Conservation (phyloP, 37 sponge, comb jelly and placozoan species). For the Ianthella basta region DNA sequence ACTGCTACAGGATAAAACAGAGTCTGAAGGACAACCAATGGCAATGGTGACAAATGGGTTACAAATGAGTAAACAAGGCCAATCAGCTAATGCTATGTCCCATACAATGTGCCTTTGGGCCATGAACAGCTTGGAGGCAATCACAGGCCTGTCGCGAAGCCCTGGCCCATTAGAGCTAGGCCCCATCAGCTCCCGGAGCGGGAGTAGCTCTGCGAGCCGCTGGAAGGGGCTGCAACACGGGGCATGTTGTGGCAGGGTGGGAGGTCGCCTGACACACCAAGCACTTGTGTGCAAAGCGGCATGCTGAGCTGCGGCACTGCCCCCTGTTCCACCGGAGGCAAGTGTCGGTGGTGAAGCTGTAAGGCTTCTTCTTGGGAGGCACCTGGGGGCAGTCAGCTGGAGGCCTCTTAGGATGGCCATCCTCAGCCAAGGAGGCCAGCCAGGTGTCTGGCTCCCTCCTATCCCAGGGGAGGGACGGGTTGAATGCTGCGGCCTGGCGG, state of each 20-base stretch:
- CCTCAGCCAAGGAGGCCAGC: constrained; percentile 15
- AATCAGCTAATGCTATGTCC: too few relatives aligned
- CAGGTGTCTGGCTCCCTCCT: constrained; percentile 22
- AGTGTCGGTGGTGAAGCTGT: neutral
- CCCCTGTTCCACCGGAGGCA: constrained; percentile 19
- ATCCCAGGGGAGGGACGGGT: constrained; percentile 25
- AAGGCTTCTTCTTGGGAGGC: neutral
- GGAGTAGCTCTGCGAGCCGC: neutral
- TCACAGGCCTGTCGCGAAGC: too few relatives aligned
- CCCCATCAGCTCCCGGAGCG: neutral
- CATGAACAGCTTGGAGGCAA: too few relatives aligned
- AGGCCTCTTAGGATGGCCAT: neutral
- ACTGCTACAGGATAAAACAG: too few relatives aligned
- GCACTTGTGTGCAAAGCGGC: constrained; percentile 6
- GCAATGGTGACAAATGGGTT: too few relatives aligned
- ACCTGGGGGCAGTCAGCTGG: neutral
- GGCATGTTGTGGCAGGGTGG: neutral
- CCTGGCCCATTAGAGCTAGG: too few relatives aligned
- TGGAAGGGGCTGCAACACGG: neutral
- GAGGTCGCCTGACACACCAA: neutral
- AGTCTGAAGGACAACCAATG: too few relatives aligned
- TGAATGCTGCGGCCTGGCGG: constrained; percentile 28
- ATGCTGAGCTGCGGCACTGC: neutral
- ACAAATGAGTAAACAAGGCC: too few relatives aligned
- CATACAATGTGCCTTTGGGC: too few relatives aligned